Conservation (phyloP, 2,113 vertebrate species). For the Micromys minutus region DNA sequence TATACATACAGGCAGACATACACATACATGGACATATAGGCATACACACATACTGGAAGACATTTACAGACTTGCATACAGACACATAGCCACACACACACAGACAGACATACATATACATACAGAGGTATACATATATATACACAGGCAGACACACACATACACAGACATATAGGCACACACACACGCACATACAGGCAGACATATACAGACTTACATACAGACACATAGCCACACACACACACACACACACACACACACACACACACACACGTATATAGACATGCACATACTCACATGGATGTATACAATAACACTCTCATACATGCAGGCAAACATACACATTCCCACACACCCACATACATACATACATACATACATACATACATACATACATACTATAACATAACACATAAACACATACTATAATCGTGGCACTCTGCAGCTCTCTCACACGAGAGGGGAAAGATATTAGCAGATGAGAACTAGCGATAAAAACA, state of each 20-base stretch:
- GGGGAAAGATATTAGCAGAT: background rate
- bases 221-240: background rate
- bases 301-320: rapidly evolving
- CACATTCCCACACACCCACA: background rate
- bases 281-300: background rate
- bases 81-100: no score
- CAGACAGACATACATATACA: background rate
- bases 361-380: background rate
- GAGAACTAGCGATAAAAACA: background rate
- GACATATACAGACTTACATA: background rate
- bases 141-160: background rate
- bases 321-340: background rate
- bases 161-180: background rate
- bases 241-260: background rate
- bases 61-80: background rate
- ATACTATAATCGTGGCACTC: background rate
- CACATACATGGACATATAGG: no score
- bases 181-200: background rate
- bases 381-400: background rate
- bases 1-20: no score
- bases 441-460: background rate
- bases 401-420: background rate
- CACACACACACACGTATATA: background rate
- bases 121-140: background rate
- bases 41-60: background rate